A percentile compares a stretch with the other conserved stretches of the same genome.
These are phyloP conservation scores for Blera fallax DNA, from an alignment of 2,888 invertebrate genomes.

Conservation along the genomic window DNA sequence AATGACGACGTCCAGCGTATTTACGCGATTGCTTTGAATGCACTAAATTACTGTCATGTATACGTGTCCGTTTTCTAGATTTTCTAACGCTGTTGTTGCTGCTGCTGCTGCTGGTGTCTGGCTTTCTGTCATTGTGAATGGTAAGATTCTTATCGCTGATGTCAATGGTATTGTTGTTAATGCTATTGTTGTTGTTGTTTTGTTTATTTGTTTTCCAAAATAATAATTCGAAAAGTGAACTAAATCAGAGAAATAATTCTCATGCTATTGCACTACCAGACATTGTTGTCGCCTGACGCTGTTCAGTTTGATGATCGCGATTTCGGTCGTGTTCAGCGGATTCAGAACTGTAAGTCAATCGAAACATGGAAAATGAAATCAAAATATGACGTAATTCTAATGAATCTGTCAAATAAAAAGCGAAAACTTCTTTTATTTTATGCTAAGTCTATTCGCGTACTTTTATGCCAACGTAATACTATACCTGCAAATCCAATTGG, in stretches of 20 bases:
- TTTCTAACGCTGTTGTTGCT: conserved; percentile 5
- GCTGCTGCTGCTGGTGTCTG: too few species aligned
- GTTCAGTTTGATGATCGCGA: conserved; percentile 80
- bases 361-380: conserved; percentile 48
- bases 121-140: conserved; percentile 4
- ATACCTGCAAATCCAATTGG: too few species aligned
- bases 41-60: conserved; percentile 61
- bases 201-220: conserved; percentile 73
- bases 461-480: too few species aligned
- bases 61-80: conserved; percentile 45
- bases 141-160: conserved; percentile 56
- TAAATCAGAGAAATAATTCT: conserved; percentile 83
- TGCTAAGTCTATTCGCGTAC: too few species aligned
- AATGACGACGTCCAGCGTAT: conserved; percentile 55
- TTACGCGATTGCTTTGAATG: conserved; percentile 36
- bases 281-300: conserved; percentile 82
- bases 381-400: conserved; percentile 41
- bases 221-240: conserved; percentile 79
- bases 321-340: conserved; percentile 81
- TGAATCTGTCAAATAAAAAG: too few species aligned
- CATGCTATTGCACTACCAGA: conserved; percentile 83
- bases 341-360: conserved; percentile 78
- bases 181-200: conserved; percentile 50
- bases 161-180: conserved; percentile 43
- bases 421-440: too few species aligned